Percentiles rank a stretch among this genome's conserved stretches.
These are phyloP conservation scores for Paracanthobrama guichenoti DNA, from an alignment of 2,113 vertebrate species.

Conservation along the genomic window DNA sequence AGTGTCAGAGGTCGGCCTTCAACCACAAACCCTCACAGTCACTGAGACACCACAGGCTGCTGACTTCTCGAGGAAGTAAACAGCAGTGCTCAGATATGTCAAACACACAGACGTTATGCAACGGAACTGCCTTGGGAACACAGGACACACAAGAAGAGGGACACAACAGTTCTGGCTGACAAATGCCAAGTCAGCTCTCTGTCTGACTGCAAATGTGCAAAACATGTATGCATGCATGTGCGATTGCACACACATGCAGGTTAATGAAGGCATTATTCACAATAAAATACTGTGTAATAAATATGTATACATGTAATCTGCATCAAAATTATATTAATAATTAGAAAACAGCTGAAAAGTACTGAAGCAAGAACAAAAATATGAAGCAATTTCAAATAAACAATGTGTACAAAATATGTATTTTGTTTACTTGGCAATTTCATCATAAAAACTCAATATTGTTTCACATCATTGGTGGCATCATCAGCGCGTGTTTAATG, in stretches of 20 bases:
- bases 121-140: constrained; percentile 46
- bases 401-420: background rate
- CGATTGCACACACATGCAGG: background rate
- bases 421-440: background rate
- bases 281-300: background rate
- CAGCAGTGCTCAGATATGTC: constrained; percentile 44
- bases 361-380: background rate
- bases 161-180: constrained; percentile 31
- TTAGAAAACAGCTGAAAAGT: background rate
- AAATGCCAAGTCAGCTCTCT: constrained; percentile 23
- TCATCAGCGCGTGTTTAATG: background rate
- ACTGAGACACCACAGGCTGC: constrained; percentile 25
- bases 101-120: constrained; percentile 51
- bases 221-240: background rate
- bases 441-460: background rate
- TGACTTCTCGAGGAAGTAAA: constrained; percentile 50
- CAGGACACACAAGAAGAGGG: constrained; percentile 44
- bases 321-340: background rate
- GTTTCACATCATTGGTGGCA: background rate
- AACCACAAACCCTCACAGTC: constrained; percentile 4
- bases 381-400: no score
- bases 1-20: background rate
- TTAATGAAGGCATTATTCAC: background rate
- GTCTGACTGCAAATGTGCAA: constrained; percentile 20
- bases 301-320: background rate